phyloP scores from a whole-genome alignment of 2,113 vertebrate species.

The Taxidea taxus region DNA sequence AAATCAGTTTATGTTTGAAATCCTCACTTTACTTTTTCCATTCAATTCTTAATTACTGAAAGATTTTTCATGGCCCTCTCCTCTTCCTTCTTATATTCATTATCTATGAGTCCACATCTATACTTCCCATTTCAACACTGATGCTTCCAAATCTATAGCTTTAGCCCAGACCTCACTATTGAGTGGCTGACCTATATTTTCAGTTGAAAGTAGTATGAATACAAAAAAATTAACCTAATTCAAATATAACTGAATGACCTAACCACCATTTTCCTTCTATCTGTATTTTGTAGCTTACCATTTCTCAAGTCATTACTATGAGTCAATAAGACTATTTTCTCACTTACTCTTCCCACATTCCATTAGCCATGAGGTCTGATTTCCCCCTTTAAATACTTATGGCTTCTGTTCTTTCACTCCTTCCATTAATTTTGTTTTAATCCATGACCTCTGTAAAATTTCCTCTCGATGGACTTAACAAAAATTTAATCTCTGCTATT shows the following conservation, averaged over 20 bases:
- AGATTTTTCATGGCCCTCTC: not conserved
- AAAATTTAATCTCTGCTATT: not conserved
- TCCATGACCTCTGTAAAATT: not conserved
- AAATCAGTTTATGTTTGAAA: not conserved
- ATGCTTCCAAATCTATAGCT: not conserved
- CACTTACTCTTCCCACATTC: not conserved
- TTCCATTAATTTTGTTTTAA: not conserved
- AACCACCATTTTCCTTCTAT: not conserved
- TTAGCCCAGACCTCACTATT: not conserved
- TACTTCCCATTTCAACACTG: not conserved
- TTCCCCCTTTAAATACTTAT: too few relatives aligned
- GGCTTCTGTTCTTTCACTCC: not conserved
- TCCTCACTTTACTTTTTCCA: not conserved
- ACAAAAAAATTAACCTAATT: not conserved
- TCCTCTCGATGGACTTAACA: not conserved
- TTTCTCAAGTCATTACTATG: not conserved
- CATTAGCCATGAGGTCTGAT: not conserved
- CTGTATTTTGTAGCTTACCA: not conserved
- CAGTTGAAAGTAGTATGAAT: not conserved
- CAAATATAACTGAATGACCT: not conserved
- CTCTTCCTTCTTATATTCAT: not conserved
- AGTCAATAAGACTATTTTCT: not conserved
- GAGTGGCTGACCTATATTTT: not conserved
- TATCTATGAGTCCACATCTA: not conserved
- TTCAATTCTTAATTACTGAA: not conserved